Percentiles rank a stretch among this genome's conserved stretches.
These are phyloP conservation scores for Larimichthys crocea DNA, from an alignment of 2,113 vertebrate species.

Conservation along the genomic window DNA sequence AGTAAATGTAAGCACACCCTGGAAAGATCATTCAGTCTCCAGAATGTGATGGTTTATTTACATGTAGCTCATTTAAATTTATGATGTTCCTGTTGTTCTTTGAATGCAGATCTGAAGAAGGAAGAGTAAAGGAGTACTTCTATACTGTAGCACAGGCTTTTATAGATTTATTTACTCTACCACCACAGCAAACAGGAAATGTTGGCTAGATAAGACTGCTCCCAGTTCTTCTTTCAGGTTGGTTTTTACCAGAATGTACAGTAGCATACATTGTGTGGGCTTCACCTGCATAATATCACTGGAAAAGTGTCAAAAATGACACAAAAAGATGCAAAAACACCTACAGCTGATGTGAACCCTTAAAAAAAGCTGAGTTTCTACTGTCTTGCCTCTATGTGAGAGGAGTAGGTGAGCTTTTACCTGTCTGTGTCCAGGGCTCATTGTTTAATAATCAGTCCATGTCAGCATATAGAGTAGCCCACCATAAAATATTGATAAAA, in stretches of 20 bases:
- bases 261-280: neutral
- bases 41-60: no score
- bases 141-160: no score
- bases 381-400: neutral
- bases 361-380: neutral
- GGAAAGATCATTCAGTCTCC: no score
- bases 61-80: neutral
- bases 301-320: neutral
- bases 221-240: neutral
- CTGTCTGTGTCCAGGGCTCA: neutral
- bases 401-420: neutral
- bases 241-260: neutral
- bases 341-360: neutral
- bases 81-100: neutral
- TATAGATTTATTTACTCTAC: neutral
- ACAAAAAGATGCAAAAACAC: neutral
- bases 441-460: neutral
- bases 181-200: neutral
- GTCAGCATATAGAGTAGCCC: constrained; percentile 9
- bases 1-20: no score
- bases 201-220: neutral
- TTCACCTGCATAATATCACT: neutral
- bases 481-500: constrained; percentile 68
- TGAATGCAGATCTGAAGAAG: neutral
- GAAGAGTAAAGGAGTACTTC: neutral